Evolutionary conservation across 2,113 vertebrate genomes (phyloP).

Genomic region (Chrysemys picta): DNA sequence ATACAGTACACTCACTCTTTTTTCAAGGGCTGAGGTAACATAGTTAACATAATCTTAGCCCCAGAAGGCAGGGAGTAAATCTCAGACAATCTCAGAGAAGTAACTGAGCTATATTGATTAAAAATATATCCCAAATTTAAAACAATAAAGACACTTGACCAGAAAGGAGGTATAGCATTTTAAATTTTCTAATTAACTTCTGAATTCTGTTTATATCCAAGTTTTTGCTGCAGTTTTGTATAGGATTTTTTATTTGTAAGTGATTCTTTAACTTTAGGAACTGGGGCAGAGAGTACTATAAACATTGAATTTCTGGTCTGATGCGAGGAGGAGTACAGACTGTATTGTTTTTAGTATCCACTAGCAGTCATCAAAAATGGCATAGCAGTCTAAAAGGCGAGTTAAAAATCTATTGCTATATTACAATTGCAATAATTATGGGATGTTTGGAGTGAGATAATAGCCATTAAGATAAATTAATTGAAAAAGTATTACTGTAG

Average conservation of each 20-base stretch:
- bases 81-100: background rate
- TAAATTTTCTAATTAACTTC: background rate
- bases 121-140: background rate
- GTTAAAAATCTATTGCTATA: background rate
- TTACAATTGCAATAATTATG: background rate
- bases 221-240: background rate
- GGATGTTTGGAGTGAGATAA: background rate
- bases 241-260: background rate
- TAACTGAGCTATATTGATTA: background rate
- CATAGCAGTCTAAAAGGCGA: background rate
- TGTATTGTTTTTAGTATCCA: background rate
- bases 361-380: background rate
- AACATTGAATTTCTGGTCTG: background rate
- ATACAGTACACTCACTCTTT: accelerated
- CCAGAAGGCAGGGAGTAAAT: background rate
- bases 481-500: background rate
- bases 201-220: background rate
- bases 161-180: background rate
- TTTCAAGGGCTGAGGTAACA: background rate
- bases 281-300: background rate
- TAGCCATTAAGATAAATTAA: background rate
- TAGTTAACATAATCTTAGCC: background rate
- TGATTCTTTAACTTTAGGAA: background rate
- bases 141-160: background rate
- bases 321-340: background rate